phyloP scores from a whole-genome alignment of 2,113 vertebrate species.

The Rhynchomys soricoides region DNA sequence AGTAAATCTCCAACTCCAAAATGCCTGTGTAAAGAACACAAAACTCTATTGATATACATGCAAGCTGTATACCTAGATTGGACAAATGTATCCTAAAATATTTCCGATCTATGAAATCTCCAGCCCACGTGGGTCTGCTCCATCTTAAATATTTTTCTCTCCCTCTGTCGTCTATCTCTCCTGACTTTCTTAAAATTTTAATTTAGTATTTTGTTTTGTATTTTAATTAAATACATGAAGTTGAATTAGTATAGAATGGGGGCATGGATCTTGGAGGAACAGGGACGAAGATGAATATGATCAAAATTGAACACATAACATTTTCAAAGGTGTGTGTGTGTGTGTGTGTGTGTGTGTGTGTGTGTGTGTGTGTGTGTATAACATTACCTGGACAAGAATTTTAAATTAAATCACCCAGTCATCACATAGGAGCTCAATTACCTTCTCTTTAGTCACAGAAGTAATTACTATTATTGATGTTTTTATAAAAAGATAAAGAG shows the following conservation, averaged over 20 bases:
- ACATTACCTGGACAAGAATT: background rate
- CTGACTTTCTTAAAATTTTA: no score
- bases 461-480: background rate
- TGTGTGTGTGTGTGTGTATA: background rate
- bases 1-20: no score
- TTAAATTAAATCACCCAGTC: background rate
- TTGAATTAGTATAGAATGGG: background rate
- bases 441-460: background rate
- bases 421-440: background rate
- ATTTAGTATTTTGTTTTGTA: background rate
- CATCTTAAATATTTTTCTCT: no score
- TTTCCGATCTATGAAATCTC: no score
- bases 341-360: background rate
- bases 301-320: background rate
- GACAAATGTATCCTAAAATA: no score
- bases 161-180: no score
- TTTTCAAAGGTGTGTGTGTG: background rate
- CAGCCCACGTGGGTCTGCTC: no score
- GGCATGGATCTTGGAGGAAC: background rate
- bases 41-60: no score
- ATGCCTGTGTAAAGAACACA: no score
- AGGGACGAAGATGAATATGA: background rate
- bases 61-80: no score
- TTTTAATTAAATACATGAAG: background rate
- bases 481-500: no score